Base-by-base conservation (phyloP, 2,797 vertebrate genomes). In the Geotrypetes seraphini region DNA sequence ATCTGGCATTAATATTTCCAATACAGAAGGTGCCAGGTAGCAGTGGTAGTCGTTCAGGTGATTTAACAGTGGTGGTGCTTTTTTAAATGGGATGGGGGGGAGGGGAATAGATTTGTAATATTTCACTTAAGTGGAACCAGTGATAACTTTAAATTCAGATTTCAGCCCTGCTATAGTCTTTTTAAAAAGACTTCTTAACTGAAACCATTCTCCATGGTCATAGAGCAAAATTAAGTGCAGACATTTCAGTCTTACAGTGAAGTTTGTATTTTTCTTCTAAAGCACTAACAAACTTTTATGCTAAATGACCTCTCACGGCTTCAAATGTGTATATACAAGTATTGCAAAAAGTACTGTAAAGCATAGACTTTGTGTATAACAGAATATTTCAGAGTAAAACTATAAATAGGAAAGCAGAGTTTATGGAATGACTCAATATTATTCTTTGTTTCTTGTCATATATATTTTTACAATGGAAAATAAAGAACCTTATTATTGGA, bases 381-480 rank as follows among this genome's bases (percentile, higher is more conserved):
- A 68, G 38, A 73, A 75, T 80, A 68, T 69, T 79, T 52, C 65
- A 47, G 49, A 61, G 44, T 59, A 57, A 53, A 58, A 49, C 41
- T 81, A 77, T 81, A 83, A 70, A 83, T 81, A 79, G 64, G 75
- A 81, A 79, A 67, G 29, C 55, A 76, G 72, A 79, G 61, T 79
- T 74, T 83, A 84, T 84, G 68, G 70, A 64, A 63, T 79, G 74
- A 77, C 66, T 72, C 44, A 5, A 66, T 83, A 78, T 79, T 75
- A 81, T 77, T 63, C 69, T 79, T 73, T 58, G 50, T 73, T 76
- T 69, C 58, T 71, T 69, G 64, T 80, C 71, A 79, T 80, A 78
- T 81, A 78, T 85, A 84, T 84, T 85, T 84, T 84, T 83, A 74
- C 81, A 65, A 79, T 55, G 66, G 73, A 66, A 78, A 81, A 81